These are phyloP conservation scores for Drosophila monieri DNA, from an alignment of 2,888 invertebrate species.

Conservation along the genomic window DNA sequence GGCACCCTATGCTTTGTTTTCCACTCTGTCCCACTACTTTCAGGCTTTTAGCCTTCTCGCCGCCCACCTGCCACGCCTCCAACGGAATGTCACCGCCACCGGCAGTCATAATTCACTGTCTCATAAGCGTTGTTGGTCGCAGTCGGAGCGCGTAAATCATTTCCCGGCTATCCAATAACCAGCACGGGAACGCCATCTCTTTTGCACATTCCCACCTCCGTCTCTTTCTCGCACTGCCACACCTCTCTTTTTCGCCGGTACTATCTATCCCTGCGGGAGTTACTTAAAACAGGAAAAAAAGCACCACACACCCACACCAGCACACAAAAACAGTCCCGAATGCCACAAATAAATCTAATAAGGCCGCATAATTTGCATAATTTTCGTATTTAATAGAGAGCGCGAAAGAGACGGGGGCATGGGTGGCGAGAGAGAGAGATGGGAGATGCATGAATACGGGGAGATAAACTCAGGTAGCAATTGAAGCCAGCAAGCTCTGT, in stretches of 20 bases:
- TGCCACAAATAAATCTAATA: constrained; percentile 77
- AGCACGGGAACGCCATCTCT: constrained; percentile 17
- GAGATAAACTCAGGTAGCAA: constrained; percentile 54
- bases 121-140: constrained; percentile 48
- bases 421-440: neutral
- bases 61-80: constrained; percentile 24
- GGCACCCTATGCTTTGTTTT: constrained; percentile 18
- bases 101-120: constrained; percentile 67
- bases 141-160: constrained; percentile 65
- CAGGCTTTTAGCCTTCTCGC: constrained; percentile 9
- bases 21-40: neutral
- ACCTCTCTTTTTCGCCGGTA: constrained; percentile 5
- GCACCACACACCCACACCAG: constrained; percentile 19
- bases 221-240: neutral
- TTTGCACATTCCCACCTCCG: constrained; percentile 4
- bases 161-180: constrained; percentile 44
- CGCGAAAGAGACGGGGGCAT: neutral
- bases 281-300: constrained; percentile 58
- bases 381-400: constrained; percentile 77
- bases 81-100: constrained; percentile 56
- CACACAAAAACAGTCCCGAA: constrained; percentile 57
- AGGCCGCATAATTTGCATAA: constrained; percentile 79
- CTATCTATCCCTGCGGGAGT: constrained; percentile 54
- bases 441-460: constrained; percentile 10
- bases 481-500: constrained; percentile 54